These are phyloP conservation scores for Halotydeus destructor DNA, from an alignment of 1,140 invertebrate genomes.

Conservation along the genomic window DNA sequence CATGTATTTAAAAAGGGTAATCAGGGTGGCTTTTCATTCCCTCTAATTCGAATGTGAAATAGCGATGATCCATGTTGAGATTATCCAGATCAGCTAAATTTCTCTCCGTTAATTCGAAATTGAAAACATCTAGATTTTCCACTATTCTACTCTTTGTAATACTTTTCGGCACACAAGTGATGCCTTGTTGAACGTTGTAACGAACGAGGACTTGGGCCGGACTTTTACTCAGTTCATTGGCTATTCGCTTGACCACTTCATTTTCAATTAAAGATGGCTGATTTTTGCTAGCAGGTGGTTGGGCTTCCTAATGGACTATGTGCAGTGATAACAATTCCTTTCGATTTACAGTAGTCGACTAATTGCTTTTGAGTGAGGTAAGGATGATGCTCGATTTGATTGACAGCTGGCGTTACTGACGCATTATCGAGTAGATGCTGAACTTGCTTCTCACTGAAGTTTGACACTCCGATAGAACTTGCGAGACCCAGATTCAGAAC, in stretches of 20 bases:
- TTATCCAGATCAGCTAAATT: conserved; percentile 33
- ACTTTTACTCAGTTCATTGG: conserved; percentile 41
- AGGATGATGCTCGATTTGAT: conserved; percentile 38
- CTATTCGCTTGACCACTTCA: conserved; percentile 37
- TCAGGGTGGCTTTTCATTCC: too few relatives aligned
- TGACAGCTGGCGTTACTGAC: conserved; percentile 47
- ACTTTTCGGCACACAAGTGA: conserved; percentile 54
- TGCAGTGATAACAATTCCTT: conserved; percentile 25
- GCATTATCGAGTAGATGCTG: conserved; percentile 41
- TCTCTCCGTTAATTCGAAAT: conserved; percentile 42
- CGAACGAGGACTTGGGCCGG: conserved; percentile 35
- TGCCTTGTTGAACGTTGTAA: conserved; percentile 43
- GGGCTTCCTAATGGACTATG: conserved; percentile 27
- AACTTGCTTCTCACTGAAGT: conserved; percentile 68
- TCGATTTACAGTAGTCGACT: conserved; percentile 24
- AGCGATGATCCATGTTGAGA: conserved; percentile 16
- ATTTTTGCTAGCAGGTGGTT: neutral
- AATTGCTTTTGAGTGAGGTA: conserved; percentile 28
- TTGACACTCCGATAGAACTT: conserved; percentile 63
- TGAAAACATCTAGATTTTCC: conserved; percentile 45
- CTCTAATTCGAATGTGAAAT: too few relatives aligned
- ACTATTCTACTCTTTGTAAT: conserved; percentile 39
- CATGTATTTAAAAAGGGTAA: too few relatives aligned
- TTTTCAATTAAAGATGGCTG: conserved; percentile 30
- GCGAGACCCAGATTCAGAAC: conserved; percentile 44